Evolutionary conservation across 2,888 invertebrate genomes (phyloP).

Genomic region (Drosophila rellima): DNA sequence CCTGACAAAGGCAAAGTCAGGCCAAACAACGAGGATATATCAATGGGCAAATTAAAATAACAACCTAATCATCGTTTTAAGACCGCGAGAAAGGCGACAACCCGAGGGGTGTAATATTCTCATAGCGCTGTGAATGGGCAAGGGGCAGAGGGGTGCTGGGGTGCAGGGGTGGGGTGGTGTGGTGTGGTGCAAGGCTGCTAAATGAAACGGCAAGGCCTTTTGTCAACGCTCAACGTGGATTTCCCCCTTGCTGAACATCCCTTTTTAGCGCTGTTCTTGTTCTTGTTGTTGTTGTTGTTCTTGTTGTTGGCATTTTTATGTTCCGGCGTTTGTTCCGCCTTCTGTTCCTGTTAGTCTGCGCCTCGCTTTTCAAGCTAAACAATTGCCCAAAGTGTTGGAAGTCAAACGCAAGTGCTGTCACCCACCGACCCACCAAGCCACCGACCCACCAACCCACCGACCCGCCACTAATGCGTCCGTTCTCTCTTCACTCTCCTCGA

Average conservation of each 20-base stretch:
- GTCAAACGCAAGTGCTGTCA: conserved; percentile 80
- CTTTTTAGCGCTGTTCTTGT: conserved; percentile 40
- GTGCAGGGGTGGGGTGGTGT: conserved; percentile 21
- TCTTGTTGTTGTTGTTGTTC: conserved; percentile 36
- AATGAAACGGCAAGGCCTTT: conserved; percentile 81
- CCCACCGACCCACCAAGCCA: conserved; percentile 74
- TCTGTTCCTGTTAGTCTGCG: conserved; percentile 79
- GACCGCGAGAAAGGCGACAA: conserved; percentile 84
- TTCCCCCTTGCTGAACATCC: conserved; percentile 55
- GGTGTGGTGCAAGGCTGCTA: conserved; percentile 68
- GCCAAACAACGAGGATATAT: conserved; percentile 79
- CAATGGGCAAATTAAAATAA: conserved; percentile 86
- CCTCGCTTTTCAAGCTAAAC: conserved; percentile 63
- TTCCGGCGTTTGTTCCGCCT: conserved; percentile 85
- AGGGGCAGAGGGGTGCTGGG: conserved; percentile 26
- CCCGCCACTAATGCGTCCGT: conserved; percentile 81
- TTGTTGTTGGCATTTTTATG: conserved; percentile 81
- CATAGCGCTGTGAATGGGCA: background rate
- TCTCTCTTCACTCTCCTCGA: conserved; percentile 7
- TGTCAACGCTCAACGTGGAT: conserved; percentile 68
- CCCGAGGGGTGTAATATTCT: conserved; percentile 40
- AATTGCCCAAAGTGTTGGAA: conserved; percentile 84
- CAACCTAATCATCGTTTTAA: conserved; percentile 86
- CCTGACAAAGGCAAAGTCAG: conserved; percentile 76
- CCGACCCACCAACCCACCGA: conserved; percentile 52